Base-by-base conservation (phyloP, 2,888 invertebrate species). In the Pemphredon lugubris region DNA sequence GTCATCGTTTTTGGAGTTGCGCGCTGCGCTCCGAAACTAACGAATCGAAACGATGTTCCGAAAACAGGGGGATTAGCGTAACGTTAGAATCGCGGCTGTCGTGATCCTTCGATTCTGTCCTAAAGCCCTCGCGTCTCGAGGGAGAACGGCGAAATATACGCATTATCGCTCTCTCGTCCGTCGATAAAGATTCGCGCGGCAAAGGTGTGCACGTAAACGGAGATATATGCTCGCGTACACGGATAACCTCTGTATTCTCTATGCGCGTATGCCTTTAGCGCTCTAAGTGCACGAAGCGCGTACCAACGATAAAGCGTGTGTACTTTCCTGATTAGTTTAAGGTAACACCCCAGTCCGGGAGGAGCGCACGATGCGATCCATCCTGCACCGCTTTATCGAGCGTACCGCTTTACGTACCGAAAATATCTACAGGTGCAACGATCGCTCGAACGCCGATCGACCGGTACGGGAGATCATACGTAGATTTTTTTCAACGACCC, bases 321-420 rank as follows among this genome's bases (percentile, higher is more conserved):
- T 74, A 64, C 57, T 40, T 48, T 65, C 34, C 45, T 53, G 67
- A 68, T 73, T 73, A 65, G 68, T 64, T 73, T 63, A 73, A 69
- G 40, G 59, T 54, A 54, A 42, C 53, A 30, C 37, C 18, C 2
- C 11, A n/a, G 20, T 40, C 37, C 61, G 32, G 39, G 34, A 39
- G 13, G 23, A 11, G 30, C 7, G 14, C 14, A 32, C 13, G 37
- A 26, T 37, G 18, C 53, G 48, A 58, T 63, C 16, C 40, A 26
- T 34, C 50, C 26, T 51, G 16, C 11, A 47, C 3, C 20, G 11
- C 9, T 11, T 14, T 39, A 45, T 69, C 30, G 48, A 40, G 45
- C 66, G 21, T 53, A 14, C 23, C 48, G 54, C 47, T 11, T 16
- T 13, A 14, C 13, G 5, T 2, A 13, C 4, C 18, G 42, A 14